Conservation (phyloP, 2,113 vertebrate species). For the Crotalus horridus region DNA sequence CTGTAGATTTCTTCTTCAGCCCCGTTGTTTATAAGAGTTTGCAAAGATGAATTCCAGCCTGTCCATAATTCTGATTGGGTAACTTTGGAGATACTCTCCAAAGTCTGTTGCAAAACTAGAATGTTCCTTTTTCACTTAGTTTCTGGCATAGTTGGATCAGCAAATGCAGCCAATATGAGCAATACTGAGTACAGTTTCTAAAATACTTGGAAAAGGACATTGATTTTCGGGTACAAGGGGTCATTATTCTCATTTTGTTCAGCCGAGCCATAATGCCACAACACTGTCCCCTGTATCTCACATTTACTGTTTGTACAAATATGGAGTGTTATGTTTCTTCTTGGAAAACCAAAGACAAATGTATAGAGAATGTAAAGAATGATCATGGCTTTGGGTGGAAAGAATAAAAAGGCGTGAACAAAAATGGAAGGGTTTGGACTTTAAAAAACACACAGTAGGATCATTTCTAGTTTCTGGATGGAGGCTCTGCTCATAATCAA, state of each 20-base stretch:
- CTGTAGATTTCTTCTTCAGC: slow-evolving; percentile 10
- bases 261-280: slow-evolving; percentile 37
- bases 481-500: not conserved
- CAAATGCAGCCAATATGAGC: slow-evolving; percentile 44
- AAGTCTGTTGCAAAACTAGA: slow-evolving; percentile 48
- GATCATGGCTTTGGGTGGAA: slow-evolving; percentile 8
- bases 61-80: slow-evolving; percentile 1
- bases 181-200: slow-evolving; percentile 52
- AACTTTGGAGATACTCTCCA: slow-evolving; percentile 26
- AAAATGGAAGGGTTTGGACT: not conserved
- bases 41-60: slow-evolving; percentile 19
- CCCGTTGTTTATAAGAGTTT: slow-evolving; percentile 21
- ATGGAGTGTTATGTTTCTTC: not conserved
- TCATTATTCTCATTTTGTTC: slow-evolving; percentile 40
- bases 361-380: slow-evolving; percentile 44
- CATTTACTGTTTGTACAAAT: slow-evolving; percentile 43
- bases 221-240: slow-evolving; percentile 54
- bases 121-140: slow-evolving; percentile 28
- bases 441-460: not conserved
- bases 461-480: not conserved
- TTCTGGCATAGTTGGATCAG: slow-evolving; percentile 32
- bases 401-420: rapidly evolving
- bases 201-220: slow-evolving; percentile 64
- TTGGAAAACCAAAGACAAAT: slow-evolving; percentile 29
- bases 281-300: slow-evolving; percentile 25